Evolutionary conservation across 1,140 invertebrate genomes (phyloP).

Genomic region (Pararge aegeria): DNA sequence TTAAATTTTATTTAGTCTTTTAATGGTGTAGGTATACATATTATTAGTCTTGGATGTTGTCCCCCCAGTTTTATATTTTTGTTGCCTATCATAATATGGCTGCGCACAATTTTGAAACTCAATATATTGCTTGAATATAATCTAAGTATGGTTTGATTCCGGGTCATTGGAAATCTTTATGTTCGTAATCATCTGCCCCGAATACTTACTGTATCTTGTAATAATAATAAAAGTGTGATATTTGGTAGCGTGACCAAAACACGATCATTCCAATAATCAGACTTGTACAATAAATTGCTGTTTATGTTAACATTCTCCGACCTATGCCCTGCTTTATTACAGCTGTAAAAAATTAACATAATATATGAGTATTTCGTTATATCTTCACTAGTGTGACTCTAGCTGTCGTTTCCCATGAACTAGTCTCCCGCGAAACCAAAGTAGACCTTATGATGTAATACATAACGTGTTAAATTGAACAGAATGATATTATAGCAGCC

Average conservation of each 20-base stretch:
- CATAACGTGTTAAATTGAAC: conserved; percentile 18
- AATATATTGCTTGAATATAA: no score
- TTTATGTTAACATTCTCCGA: conserved; percentile 29
- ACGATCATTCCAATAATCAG: conserved; percentile 21
- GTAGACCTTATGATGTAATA: background rate
- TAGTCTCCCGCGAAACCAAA: background rate
- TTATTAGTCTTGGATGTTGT: no score
- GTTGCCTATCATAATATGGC: no score
- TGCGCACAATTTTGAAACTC: no score
- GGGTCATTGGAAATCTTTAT: no score
- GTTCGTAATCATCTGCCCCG: background rate
- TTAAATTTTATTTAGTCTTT: background rate
- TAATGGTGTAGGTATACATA: no score
- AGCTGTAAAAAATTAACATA: conserved; percentile 27
- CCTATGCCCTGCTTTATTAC: conserved; percentile 25
- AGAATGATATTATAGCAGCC: background rate
- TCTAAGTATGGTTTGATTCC: no score
- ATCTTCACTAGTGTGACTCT: conserved; percentile 15
- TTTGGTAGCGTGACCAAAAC: conserved; percentile 22
- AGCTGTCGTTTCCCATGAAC: conserved; percentile 4
- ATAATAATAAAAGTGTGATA: conserved; percentile 2
- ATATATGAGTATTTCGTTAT: conserved; percentile 27
- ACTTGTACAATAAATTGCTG: conserved; percentile 25
- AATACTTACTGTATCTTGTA: conserved; percentile 5
- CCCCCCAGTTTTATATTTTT: no score